Evolutionary conservation across 2,113 vertebrate species (phyloP).

Genomic region (Barbus barbus): DNA sequence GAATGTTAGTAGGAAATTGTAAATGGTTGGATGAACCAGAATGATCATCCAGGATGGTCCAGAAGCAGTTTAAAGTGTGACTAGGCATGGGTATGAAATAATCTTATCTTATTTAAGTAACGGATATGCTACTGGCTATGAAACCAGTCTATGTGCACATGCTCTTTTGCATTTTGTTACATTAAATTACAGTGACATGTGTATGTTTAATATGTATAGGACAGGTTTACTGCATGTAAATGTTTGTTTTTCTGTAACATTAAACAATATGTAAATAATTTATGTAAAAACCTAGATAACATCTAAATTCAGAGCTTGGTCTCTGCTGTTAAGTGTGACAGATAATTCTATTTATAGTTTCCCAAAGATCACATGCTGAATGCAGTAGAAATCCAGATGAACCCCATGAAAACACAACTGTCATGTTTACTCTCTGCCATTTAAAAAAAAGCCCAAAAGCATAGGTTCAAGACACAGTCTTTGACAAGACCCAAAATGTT

Average conservation of each 20-base stretch:
- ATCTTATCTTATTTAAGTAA: neutral
- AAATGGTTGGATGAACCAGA: neutral
- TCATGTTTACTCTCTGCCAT: neutral
- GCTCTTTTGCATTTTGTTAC: neutral
- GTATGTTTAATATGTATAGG: conserved; percentile 12
- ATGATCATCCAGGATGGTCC: neutral
- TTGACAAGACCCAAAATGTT: neutral
- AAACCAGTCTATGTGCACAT: conserved; percentile 6
- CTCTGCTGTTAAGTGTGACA: conserved; percentile 6
- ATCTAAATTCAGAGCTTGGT: neutral
- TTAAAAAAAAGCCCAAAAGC: neutral
- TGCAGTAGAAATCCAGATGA: conserved; percentile 8
- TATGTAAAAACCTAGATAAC: conserved; percentile 10
- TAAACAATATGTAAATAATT: conserved; percentile 7
- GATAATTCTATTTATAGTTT: neutral
- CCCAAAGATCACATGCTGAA: conserved; percentile 22
- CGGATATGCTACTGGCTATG: neutral
- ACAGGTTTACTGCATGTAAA: neutral
- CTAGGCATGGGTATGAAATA: neutral
- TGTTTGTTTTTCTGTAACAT: conserved; percentile 1
- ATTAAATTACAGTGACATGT: conserved; percentile 2
- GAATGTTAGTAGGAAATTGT: neutral
- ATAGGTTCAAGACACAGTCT: neutral
- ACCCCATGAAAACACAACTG: neutral
- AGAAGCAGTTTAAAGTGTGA: neutral